A percentile compares a stretch with the other conserved stretches of the same genome.
Evolutionary conservation across 2,888 invertebrate genomes (phyloP).

Genomic region (Pinctada fucata): DNA sequence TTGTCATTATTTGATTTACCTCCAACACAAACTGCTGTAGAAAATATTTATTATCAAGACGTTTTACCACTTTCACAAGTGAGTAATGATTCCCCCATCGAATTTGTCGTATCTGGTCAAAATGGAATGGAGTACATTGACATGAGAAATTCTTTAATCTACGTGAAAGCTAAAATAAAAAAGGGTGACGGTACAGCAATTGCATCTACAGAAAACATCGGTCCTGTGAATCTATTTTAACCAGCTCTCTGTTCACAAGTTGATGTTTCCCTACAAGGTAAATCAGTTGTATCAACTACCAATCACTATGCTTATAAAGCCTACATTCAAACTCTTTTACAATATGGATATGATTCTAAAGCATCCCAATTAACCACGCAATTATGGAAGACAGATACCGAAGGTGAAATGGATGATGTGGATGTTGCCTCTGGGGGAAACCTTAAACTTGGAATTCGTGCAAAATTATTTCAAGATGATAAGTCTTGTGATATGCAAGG

Average conservation of each 20-base stretch:
- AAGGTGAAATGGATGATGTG: conserved; percentile 29
- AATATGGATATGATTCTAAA: neutral
- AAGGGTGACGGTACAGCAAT: too few relatives aligned
- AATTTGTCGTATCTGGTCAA: conserved; percentile 28
- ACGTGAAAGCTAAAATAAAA: too few relatives aligned
- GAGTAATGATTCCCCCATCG: conserved; percentile 6
- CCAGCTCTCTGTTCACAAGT: conserved; percentile 46
- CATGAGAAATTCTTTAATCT: too few relatives aligned
- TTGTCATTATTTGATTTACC: too few relatives aligned
- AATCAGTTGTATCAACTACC: too few relatives aligned
- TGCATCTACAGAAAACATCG: too few relatives aligned
- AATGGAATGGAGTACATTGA: conserved; percentile 37
- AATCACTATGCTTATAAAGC: conserved; percentile 34
- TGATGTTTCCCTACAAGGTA: neutral
- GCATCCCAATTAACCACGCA: conserved; percentile 21
- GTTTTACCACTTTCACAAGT: too few relatives aligned
- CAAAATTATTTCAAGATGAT: conserved; percentile 26
- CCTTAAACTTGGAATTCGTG: neutral
- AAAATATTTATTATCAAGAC: too few relatives aligned
- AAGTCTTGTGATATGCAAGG: too few relatives aligned
- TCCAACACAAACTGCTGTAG: too few relatives aligned
- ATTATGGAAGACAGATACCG: conserved; percentile 39
- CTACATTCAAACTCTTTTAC: conserved; percentile 41
- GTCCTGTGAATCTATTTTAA: conserved; percentile 30
- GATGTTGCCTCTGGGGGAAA: neutral